A percentile compares a stretch with the other conserved stretches of the same genome.
phyloP scores from a whole-genome alignment of 2,888 invertebrate species.

The Arctia plantaginis region DNA sequence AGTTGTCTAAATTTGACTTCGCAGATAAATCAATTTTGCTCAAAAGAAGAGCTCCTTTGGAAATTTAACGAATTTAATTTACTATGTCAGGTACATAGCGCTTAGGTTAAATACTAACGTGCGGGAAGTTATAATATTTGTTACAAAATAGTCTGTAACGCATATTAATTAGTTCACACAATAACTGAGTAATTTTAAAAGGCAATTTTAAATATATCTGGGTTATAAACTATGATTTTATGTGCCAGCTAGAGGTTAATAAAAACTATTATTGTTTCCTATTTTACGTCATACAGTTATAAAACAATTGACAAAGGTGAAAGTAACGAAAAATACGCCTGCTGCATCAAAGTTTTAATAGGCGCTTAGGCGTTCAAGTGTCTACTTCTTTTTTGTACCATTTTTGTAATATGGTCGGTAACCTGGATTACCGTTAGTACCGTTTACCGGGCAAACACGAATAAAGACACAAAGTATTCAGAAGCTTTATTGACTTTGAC shows the following conservation, averaged over 20 bases:
- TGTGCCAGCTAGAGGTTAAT: conserved; percentile 10
- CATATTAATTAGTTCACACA: conserved; percentile 8
- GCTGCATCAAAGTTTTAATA: conserved; percentile 20
- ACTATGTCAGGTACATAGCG: background rate
- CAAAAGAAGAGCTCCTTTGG: background rate
- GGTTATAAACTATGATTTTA: conserved; percentile 18
- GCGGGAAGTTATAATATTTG: background rate
- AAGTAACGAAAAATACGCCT: conserved; percentile 35
- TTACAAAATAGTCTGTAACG: background rate
- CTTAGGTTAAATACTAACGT: background rate
- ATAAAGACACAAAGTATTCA: background rate
- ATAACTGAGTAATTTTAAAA: conserved; percentile 4
- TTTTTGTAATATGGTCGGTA: background rate
- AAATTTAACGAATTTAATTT: background rate
- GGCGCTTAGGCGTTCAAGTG: background rate
- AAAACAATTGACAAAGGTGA: conserved; percentile 33
- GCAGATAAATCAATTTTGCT: background rate
- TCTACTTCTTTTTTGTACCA: background rate
- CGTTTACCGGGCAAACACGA: background rate
- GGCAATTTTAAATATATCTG: conserved; percentile 13
- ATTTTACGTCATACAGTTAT: conserved; percentile 21
- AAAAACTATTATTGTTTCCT: conserved; percentile 28
- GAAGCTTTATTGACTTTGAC: background rate
- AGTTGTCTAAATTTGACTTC: background rate
- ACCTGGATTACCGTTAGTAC: background rate